Evolutionary conservation across 2,113 vertebrate species (phyloP).

Genomic region (Genyomyrus donnyi): DNA sequence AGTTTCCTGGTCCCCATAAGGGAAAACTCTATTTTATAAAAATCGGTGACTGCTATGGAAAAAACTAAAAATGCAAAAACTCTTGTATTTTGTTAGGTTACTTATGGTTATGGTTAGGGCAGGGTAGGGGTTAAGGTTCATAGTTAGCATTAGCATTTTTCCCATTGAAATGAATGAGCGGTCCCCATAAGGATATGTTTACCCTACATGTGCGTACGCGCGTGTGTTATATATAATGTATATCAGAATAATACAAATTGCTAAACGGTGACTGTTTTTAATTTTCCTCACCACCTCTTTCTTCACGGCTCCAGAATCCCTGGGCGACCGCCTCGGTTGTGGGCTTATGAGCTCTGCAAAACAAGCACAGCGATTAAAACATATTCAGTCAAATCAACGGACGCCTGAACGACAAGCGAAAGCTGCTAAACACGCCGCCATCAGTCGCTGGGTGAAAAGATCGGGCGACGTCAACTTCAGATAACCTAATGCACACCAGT

Average conservation of each 20-base stretch:
- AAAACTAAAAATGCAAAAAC: no score
- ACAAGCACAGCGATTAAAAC: background rate
- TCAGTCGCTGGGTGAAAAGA: background rate
- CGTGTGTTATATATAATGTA: background rate
- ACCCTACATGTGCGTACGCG: no score
- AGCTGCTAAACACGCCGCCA: background rate
- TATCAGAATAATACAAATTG: background rate
- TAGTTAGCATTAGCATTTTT: no score
- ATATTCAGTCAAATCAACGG: background rate
- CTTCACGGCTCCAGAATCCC: background rate
- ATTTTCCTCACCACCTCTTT: background rate
- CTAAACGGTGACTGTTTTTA: background rate
- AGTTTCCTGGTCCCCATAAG: no score
- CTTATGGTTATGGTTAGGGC: no score
- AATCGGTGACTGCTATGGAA: no score
- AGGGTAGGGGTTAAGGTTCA: no score
- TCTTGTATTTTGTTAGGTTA: no score
- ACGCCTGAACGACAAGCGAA: background rate
- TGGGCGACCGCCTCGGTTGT: constrained; percentile 4
- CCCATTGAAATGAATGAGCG: no score
- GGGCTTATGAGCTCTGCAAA: background rate
- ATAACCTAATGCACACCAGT: background rate
- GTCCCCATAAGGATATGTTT: no score
- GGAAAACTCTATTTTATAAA: no score
- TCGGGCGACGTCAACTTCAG: background rate